phyloP scores from a whole-genome alignment of 2,888 invertebrate species.

The Ormia ochracea region DNA sequence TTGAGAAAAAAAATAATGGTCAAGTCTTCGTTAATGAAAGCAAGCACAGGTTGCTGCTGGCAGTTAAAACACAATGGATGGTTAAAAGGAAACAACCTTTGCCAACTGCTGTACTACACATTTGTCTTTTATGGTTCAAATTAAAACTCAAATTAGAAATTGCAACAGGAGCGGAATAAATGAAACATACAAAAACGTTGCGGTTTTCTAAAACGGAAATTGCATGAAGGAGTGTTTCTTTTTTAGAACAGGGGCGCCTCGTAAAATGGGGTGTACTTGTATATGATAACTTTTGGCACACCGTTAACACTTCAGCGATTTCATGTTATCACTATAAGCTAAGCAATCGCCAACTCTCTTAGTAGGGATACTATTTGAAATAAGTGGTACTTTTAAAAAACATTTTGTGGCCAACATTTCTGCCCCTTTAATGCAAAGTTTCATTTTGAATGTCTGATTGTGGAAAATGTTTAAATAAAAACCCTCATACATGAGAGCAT shows the following conservation, averaged over 20 bases:
- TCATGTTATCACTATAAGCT: too few species aligned
- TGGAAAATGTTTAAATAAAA: too few species aligned
- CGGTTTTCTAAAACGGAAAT: constrained; percentile 47
- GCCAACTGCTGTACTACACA: constrained; percentile 44
- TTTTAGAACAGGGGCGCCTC: background rate
- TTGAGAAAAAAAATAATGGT: background rate
- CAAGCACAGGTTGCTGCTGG: constrained; percentile 14
- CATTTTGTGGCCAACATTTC: too few species aligned
- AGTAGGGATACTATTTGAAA: too few species aligned
- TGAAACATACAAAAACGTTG: background rate
- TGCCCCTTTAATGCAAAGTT: too few species aligned
- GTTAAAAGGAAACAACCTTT: background rate
- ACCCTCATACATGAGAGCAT: too few species aligned
- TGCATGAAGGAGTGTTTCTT: constrained; percentile 40
- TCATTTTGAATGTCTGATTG: too few species aligned
- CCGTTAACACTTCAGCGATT: too few species aligned
- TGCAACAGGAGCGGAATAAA: background rate
- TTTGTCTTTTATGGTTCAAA: constrained; percentile 49
- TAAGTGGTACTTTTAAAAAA: too few species aligned
- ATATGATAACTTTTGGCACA: too few species aligned
- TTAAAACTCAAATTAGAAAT: constrained; percentile 33
- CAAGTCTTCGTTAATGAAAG: background rate
- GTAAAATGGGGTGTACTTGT: background rate
- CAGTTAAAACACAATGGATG: background rate
- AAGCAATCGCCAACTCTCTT: too few species aligned